These are phyloP conservation scores for Pterophyllum scalare DNA, from an alignment of 2,113 vertebrate species.

Conservation along the genomic window DNA sequence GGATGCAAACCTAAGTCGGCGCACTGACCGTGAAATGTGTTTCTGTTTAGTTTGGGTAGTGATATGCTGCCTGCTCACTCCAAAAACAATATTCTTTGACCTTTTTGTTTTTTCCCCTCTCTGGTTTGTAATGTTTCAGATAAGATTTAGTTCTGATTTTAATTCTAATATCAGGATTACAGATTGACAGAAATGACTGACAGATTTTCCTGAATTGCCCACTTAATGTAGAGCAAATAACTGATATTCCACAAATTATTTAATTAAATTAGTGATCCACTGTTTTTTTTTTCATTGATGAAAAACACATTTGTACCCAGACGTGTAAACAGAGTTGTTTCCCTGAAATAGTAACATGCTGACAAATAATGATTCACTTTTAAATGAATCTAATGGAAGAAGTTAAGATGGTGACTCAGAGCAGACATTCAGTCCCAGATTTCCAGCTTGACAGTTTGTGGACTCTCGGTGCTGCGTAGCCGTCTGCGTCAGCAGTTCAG, in stretches of 20 bases:
- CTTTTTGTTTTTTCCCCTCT: not conserved
- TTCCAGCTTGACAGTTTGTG: not conserved
- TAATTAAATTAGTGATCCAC: not conserved
- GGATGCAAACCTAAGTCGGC: not conserved
- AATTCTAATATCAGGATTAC: not conserved
- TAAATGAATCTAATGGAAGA: not conserved
- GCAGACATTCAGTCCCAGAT: not conserved
- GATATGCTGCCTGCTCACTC: not conserved
- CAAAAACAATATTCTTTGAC: not conserved
- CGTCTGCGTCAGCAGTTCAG: not conserved
- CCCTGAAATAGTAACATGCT: not conserved
- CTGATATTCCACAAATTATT: not conserved
- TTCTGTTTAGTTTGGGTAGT: not conserved
- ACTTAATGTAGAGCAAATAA: not conserved
- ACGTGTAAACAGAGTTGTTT: not conserved
- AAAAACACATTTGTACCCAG: not conserved
- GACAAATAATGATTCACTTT: not conserved
- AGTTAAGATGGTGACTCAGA: not conserved
- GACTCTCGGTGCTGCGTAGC: not conserved
- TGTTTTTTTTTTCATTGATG: not conserved
- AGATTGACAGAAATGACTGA: not conserved
- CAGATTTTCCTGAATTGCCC: not conserved
- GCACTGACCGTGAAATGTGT: not conserved
- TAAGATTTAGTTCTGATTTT: not conserved
- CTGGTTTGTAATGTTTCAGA: not conserved